Evolutionary conservation across 2,888 invertebrate genomes (phyloP), one percentile per base, ranked within the genome.

Genomic region (Drosophila tripunctata): DNA sequence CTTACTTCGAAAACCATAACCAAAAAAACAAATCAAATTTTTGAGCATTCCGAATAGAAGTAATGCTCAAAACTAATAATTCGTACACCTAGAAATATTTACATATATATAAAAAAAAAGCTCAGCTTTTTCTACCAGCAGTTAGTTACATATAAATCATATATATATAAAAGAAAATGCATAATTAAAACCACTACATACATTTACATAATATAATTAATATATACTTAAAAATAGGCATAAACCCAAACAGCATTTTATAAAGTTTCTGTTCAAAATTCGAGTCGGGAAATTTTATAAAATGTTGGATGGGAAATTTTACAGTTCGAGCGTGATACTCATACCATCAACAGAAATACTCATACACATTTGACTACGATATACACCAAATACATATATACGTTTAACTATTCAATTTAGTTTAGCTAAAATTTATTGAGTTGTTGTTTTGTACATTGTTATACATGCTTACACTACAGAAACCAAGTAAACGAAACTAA

Each of bases 391-490:
- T n/a, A n/a, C 61, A 72, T 64, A 58, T 45, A 60, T 62, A 50
- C 58, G 45, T n/a, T 61, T 75, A 66, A 72, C 62, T 54, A 27
- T 73, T 61, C 60, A 47, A 68, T 75, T 81, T 82, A 82, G 81
- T 77, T 82, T 85, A 83, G 83, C 77, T 67, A 78, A 84, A n/a
- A 76, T 85, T 80, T 67, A 80, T 70, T 70, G 56, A 82, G 75
- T 77, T 85, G 85, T 84, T 84, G 78, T 80, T 84, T 85, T 84
- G 80, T 84, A 84, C 82, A 83, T 84, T 84, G 85, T 84, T 84
- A 85, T 82, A 75, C 78, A 75, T 72, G 83, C 81, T 82, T 75
- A 81, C 56, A 71, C 63, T 70, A 54, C 51, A 19, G 21, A 66
- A 48, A 51, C 72, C 67, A 72, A 38, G 55, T n/a, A n/a, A n/a